Percentiles rank a stretch among this genome's conserved stretches.
Conservation (phyloP, 2,888 invertebrate species). For the Chaetoderma sp. region DNA sequence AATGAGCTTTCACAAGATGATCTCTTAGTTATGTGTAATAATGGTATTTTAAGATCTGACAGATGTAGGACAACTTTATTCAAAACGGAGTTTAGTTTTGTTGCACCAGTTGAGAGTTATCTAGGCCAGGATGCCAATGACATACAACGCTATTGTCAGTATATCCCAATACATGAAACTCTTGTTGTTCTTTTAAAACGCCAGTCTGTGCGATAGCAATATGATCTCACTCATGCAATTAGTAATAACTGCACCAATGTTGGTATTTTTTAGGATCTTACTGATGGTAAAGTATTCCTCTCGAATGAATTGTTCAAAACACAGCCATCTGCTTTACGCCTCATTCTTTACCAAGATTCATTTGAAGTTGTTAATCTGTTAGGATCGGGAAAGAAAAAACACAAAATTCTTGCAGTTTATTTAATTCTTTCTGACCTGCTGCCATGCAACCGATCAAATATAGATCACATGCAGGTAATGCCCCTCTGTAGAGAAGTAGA, state of each 20-base stretch:
- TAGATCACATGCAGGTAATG: conserved; percentile 17
- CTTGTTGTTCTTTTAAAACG: conserved; percentile 1
- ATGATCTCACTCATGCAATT: not conserved
- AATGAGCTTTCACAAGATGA: no score
- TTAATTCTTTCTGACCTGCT: conserved; percentile 19
- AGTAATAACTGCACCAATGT: no score
- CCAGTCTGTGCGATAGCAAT: not conserved
- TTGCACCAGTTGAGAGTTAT: conserved; percentile 11
- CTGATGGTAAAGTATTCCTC: conserved; percentile 7
- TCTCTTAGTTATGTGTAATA: no score
- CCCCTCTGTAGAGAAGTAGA: conserved; percentile 5
- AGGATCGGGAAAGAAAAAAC: conserved; percentile 27
- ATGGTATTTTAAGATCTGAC: not conserved
- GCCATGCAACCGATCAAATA: conserved; percentile 10
- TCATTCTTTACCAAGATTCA: conserved; percentile 16
- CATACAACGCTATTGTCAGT: conserved; percentile 1
- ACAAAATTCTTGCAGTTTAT: conserved; percentile 28
- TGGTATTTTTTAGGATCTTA: conserved; percentile 6
- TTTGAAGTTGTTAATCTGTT: conserved; percentile 32
- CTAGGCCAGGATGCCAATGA: not conserved
- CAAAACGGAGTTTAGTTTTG: conserved; percentile 24
- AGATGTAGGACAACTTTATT: conserved; percentile 8
- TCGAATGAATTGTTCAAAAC: conserved; percentile 9
- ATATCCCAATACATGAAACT: conserved; percentile 18
- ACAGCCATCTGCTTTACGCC: not conserved